Evolutionary conservation across 1,140 invertebrate genomes (phyloP).

Genomic region (Manduca sexta): DNA sequence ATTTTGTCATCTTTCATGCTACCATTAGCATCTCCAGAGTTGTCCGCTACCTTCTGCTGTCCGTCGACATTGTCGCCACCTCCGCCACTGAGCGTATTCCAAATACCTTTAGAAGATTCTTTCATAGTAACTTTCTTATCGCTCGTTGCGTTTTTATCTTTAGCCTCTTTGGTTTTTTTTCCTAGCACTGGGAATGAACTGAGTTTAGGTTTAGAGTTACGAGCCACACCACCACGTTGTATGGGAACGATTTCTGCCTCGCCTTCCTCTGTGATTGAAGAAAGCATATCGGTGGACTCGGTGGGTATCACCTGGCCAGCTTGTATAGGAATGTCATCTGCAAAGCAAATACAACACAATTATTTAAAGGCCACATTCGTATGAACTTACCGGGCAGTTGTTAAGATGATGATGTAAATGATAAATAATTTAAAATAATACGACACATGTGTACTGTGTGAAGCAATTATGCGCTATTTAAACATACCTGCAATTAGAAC

Average conservation of each 20-base stretch:
- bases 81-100: conserved; percentile 54
- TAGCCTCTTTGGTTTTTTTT: conserved; percentile 65
- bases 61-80: conserved; percentile 61
- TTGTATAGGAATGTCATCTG: conserved; percentile 72
- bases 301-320: conserved; percentile 52
- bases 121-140: conserved; percentile 65
- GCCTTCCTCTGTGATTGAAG: conserved; percentile 66
- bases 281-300: conserved; percentile 58
- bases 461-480: no score
- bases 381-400: no score
- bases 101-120: conserved; percentile 60
- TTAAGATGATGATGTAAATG: no score
- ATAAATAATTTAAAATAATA: no score
- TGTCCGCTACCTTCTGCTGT: conserved; percentile 47
- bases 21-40: conserved; percentile 42
- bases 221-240: conserved; percentile 45
- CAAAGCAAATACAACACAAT: conserved; percentile 12
- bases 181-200: conserved; percentile 61
- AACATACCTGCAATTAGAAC: background rate
- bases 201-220: conserved; percentile 67
- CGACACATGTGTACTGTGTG: no score
- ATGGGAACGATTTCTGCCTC: conserved; percentile 57
- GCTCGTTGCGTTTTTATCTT: conserved; percentile 44
- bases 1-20: conserved; percentile 65
- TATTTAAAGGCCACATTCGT: no score